Evolutionary conservation across 2,888 invertebrate species (phyloP).

Genomic region (Eupithecia pulchellata): DNA sequence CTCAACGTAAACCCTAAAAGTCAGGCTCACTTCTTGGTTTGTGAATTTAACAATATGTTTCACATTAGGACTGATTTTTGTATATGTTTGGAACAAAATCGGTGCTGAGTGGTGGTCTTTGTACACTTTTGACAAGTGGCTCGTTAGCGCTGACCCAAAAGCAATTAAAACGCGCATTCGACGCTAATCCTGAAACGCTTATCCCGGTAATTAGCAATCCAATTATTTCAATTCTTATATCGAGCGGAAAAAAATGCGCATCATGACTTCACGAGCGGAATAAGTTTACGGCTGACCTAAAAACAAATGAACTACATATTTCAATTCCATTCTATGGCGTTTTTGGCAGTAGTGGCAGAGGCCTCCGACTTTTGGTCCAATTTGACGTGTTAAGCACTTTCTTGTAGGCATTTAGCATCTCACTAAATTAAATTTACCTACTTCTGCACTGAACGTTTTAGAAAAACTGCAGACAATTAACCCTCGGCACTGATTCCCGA

Average conservation of each 20-base stretch:
- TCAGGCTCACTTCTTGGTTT: neutral
- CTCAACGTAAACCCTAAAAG: neutral
- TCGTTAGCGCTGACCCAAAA: slow-evolving; percentile 12
- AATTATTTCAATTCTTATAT: slow-evolving; percentile 30
- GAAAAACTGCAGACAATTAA: neutral
- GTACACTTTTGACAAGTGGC: neutral
- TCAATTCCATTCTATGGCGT: neutral
- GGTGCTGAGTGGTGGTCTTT: neutral
- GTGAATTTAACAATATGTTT: neutral
- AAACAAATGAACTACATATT: neutral
- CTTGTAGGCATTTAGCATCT: neutral
- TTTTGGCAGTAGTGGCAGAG: neutral
- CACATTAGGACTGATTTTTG: neutral
- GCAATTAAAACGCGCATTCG: slow-evolving; percentile 23
- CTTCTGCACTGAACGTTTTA: neutral
- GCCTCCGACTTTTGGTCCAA: neutral
- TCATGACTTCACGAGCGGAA: slow-evolving; percentile 22
- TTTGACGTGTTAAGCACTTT: neutral
- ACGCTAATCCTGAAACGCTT: slow-evolving; percentile 19
- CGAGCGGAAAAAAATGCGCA: slow-evolving; percentile 44
- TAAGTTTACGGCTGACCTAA: slow-evolving; percentile 1
- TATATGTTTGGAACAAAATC: neutral
- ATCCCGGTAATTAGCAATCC: slow-evolving; percentile 29
- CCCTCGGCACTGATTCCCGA: neutral
- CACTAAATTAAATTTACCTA: neutral